Evolutionary conservation across 2,888 invertebrate genomes (phyloP).

Genomic region (Caenorhabditis sp.): DNA sequence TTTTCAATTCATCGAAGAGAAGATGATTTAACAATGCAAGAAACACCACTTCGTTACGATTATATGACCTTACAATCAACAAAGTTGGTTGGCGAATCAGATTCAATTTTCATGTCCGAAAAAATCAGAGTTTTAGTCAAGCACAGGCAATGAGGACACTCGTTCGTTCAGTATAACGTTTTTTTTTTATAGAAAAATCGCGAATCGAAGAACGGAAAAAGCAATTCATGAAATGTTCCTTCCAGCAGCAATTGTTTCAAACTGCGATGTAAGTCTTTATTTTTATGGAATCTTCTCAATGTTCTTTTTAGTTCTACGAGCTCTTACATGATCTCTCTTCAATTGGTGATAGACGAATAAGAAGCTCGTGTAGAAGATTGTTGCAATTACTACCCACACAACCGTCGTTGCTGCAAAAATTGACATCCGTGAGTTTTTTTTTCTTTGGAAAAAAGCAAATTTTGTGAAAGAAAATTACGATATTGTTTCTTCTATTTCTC

Average conservation of each 20-base stretch:
- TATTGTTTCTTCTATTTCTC: too few relatives aligned
- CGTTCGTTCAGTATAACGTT: neutral
- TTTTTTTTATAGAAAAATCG: neutral
- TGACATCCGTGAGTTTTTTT: constrained; percentile 5
- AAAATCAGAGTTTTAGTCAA: constrained; percentile 24
- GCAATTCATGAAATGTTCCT: constrained; percentile 25
- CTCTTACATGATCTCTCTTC: constrained; percentile 27
- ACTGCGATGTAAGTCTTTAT: constrained; percentile 18
- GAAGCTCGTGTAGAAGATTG: constrained; percentile 17
- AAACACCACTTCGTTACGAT: constrained; percentile 27
- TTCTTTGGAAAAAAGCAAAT: neutral
- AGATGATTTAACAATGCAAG: constrained; percentile 26
- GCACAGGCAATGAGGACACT: too few relatives aligned
- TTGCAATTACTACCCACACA: constrained; percentile 31
- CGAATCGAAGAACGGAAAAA: constrained; percentile 5
- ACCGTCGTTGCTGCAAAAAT: constrained; percentile 12
- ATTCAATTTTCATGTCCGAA: constrained; percentile 33
- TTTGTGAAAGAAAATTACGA: too few relatives aligned
- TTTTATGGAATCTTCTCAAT: neutral
- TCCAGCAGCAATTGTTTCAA: constrained; percentile 23
- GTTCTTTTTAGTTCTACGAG: constrained; percentile 23
- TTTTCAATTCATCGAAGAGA: constrained; percentile 34
- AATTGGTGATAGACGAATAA: constrained; percentile 23
- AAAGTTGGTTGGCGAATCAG: constrained; percentile 18
- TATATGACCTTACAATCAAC: constrained; percentile 26